Base-by-base conservation (phyloP, 2,113 vertebrate species). In the Strix uralensis region DNA sequence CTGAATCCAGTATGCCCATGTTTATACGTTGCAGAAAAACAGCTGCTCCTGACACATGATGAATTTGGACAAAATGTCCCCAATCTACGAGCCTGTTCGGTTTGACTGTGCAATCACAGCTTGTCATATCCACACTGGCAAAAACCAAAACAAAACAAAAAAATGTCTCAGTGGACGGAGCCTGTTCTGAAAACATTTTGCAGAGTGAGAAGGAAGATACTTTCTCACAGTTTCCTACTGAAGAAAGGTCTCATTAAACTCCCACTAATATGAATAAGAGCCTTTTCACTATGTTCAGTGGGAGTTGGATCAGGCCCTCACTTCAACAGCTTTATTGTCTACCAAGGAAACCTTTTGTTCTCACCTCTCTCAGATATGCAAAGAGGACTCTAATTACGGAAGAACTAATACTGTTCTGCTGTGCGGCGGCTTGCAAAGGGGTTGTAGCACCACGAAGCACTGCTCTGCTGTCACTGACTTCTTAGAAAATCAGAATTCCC, bases 1-100 rank as follows among this genome's bases (percentile, higher is more conserved):
- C 96, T 96, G 96, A 97, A 98, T 97, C 94, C 97, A 97, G 92
- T 91, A 97, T 86, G 97, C 96, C 98, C 96, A 65, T 98, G 98
- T 98, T 98, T 98, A 98, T 75, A 95, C 92, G 89, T 81, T 80
- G 63, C 88, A 83, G 78, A 80, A 83, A 96, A 96, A 95, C 96
- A 97, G 95, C 96, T 98, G 96, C 81, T 98, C 65, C 83, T 96
- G 94, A 97, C 94, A 94, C 81, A 94, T 81, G 91, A 93, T 62
- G 73, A 86, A 91, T 90, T 88, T 88, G 92, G 89, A 96, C 81
- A 95, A 89, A 89, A 91, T 58, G 80, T 97, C 93, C 94, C 92
- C 81, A 70, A 1, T 52, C 73, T 38, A 92, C 1, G 5, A 91
- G 93, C 42, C 80, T 54, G 81, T 15, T 88, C 30, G 2, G 79